phyloP scores from a whole-genome alignment of 37 sponge, comb jelly and placozoan genomes.

The Oscarella lobularis region DNA sequence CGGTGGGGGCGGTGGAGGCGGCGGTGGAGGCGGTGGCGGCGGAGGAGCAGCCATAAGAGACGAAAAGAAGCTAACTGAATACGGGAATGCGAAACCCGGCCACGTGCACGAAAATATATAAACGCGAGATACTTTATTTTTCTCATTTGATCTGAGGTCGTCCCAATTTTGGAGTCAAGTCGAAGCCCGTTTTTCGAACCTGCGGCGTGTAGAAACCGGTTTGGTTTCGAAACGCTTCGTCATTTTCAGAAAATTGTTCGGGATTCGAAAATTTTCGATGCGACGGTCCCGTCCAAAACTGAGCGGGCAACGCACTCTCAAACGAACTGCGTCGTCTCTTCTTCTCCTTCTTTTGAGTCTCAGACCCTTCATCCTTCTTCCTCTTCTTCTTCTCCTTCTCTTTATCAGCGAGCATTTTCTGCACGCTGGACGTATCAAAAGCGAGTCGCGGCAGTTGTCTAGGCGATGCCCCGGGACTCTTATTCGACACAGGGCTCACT shows the following conservation, averaged over 20 bases:
- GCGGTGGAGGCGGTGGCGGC: slow-evolving; percentile 17
- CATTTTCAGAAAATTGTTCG: not conserved
- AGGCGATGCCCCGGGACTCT: not conserved
- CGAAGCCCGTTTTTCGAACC: not conserved
- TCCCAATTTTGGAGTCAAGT: not conserved
- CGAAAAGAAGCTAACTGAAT: not conserved
- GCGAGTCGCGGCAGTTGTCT: not conserved
- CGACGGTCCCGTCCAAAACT: not conserved
- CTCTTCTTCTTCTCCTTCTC: not conserved
- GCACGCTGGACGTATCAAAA: not conserved
- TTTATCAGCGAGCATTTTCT: not conserved
- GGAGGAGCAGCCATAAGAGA: slow-evolving; percentile 9
- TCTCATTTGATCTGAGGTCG: too few relatives aligned
- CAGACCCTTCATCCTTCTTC: not conserved
- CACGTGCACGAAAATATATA: not conserved
- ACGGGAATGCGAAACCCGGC: not conserved
- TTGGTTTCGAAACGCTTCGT: not conserved
- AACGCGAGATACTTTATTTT: too few relatives aligned
- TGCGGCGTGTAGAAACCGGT: not conserved
- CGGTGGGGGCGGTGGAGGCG: slow-evolving; percentile 30
- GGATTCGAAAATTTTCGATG: not conserved
- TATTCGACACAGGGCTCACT: not conserved
- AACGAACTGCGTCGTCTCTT: not conserved
- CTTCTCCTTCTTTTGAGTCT: not conserved
- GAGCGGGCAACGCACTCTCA: not conserved